phyloP scores from a whole-genome alignment of 2,113 vertebrate species.

The Hippotragus niger region DNA sequence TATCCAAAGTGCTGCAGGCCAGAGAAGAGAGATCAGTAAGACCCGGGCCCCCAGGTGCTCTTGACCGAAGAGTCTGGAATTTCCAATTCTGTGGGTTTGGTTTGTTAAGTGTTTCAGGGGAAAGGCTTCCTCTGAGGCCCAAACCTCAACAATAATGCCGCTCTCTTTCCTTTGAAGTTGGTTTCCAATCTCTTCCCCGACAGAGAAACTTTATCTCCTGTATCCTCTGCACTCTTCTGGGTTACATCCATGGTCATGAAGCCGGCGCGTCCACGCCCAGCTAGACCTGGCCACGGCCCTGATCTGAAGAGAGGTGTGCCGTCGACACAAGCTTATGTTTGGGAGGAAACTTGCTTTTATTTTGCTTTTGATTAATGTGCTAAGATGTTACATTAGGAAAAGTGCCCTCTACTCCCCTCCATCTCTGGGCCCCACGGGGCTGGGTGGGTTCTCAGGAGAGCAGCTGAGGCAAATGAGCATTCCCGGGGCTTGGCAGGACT shows the following conservation, averaged over 20 bases:
- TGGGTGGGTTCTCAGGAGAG: not conserved
- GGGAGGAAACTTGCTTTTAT: constrained; percentile 4
- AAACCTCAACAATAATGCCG: not conserved
- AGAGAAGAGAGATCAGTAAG: not conserved
- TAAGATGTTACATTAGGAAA: not conserved
- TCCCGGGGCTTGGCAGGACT: not conserved
- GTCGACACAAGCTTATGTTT: not conserved
- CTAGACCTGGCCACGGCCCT: not conserved
- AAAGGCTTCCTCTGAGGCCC: constrained; percentile 45
- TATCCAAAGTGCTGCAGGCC: not conserved
- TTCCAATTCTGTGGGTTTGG: constrained; percentile 15
- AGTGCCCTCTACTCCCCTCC: not conserved
- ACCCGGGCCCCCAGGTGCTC: not conserved
- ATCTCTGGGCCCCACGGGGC: not conserved
- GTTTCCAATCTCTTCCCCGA: constrained; percentile 25
- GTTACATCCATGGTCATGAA: not conserved
- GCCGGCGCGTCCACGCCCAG: not conserved
- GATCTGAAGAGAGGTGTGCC: not conserved
- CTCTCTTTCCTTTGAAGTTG: constrained; percentile 46
- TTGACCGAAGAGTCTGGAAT: not conserved
- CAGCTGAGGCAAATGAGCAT: not conserved
- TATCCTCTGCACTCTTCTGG: not conserved
- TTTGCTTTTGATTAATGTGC: constrained; percentile 35
- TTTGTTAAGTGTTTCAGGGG: constrained; percentile 31
- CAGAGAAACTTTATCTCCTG: constrained; percentile 40